phyloP scores from a whole-genome alignment of 2,888 invertebrate genomes.

The Crioceris asparagi region DNA sequence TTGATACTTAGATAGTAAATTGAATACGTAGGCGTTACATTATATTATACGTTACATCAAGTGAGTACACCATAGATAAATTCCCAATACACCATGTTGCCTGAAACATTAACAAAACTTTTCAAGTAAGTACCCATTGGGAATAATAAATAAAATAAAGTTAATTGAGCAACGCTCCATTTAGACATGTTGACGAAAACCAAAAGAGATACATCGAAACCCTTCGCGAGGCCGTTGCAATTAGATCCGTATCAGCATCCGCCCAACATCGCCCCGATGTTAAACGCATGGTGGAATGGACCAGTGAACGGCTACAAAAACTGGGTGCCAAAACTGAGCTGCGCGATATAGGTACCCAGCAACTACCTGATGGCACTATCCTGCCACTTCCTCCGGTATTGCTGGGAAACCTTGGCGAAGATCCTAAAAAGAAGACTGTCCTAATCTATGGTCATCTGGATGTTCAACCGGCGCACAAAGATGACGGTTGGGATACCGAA shows the following conservation, averaged over 20 bases:
- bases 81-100: too few species aligned
- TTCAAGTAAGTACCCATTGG: slow-evolving; percentile 13
- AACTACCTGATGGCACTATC: slow-evolving; percentile 55
- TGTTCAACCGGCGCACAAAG: slow-evolving; percentile 88
- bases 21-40: too few species aligned
- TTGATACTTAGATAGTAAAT: too few species aligned
- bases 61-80: too few species aligned
- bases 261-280: slow-evolving; percentile 71
- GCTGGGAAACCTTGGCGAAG: slow-evolving; percentile 67
- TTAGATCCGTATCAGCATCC: slow-evolving; percentile 89
- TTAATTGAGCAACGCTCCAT: slow-evolving; percentile 29
- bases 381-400: slow-evolving; percentile 79
- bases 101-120: slow-evolving; percentile 9
- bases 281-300: slow-evolving; percentile 53
- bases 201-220: slow-evolving; percentile 62
- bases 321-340: slow-evolving; percentile 22
- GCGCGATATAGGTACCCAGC: slow-evolving; percentile 58
- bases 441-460: slow-evolving; percentile 95
- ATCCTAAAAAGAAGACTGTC: slow-evolving; percentile 82
- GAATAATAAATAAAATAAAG: too few species aligned
- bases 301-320: slow-evolving; percentile 34
- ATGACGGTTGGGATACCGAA: slow-evolving; percentile 93
- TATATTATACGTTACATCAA: too few species aligned
- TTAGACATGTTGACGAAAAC: slow-evolving; percentile 67
- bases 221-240: slow-evolving; percentile 75